Evolutionary conservation across 2,113 vertebrate species (phyloP).

Genomic region (Eulacestoma nigropectus): DNA sequence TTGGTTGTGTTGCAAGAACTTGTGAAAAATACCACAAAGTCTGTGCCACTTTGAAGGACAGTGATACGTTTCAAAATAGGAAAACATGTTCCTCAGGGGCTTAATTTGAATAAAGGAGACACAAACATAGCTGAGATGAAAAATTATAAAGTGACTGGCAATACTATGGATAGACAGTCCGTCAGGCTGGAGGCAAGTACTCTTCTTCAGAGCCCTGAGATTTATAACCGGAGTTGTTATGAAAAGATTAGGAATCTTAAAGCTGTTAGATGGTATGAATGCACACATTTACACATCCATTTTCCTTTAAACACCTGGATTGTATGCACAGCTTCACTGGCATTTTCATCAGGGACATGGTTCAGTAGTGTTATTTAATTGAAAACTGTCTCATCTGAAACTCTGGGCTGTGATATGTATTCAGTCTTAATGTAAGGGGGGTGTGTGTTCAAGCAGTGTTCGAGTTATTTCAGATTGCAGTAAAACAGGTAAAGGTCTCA

Average conservation of each 20-base stretch:
- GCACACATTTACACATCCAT: background rate
- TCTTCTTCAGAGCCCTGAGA: background rate
- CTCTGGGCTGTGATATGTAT: background rate
- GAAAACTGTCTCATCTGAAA: background rate
- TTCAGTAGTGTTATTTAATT: background rate
- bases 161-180: background rate
- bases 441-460: background rate
- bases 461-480: background rate
- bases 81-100: background rate
- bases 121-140: background rate
- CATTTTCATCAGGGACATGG: background rate
- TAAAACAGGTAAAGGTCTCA: background rate
- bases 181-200: background rate
- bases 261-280: background rate
- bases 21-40: background rate
- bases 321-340: background rate
- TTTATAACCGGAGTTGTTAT: background rate
- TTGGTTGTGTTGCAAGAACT: background rate
- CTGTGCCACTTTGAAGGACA: background rate
- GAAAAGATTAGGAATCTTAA: background rate
- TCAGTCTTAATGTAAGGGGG: rapidly evolving
- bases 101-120: background rate
- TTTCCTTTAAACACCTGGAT: background rate
- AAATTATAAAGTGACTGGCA: background rate
- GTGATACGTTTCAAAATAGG: background rate